phyloP scores from a whole-genome alignment of 2,888 invertebrate genomes.

The Caradrina clavipalpis region DNA sequence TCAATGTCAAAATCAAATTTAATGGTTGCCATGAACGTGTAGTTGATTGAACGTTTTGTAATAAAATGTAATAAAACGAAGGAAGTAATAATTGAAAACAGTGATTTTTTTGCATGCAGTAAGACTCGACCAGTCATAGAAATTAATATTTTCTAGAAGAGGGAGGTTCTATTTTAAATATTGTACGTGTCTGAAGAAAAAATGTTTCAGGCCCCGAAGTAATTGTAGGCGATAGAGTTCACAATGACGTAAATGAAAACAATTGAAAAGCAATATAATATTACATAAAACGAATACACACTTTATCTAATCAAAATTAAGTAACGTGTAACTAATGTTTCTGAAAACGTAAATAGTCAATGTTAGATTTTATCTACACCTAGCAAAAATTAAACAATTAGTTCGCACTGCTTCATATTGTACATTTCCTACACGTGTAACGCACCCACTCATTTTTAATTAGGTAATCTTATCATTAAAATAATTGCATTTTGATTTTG shows the following conservation, averaged over 20 bases:
- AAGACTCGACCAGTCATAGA: too few species aligned
- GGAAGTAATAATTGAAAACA: neutral
- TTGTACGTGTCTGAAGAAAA: too few species aligned
- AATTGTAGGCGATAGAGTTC: too few species aligned
- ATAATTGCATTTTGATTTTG: constrained; percentile 1
- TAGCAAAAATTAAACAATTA: neutral
- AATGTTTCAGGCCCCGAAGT: too few species aligned
- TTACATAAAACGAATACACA: neutral
- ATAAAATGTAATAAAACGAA: neutral
- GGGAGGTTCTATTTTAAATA: too few species aligned
- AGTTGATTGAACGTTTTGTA: neutral
- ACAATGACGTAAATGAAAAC: neutral
- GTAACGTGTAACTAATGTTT: neutral
- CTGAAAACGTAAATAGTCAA: constrained; percentile 1
- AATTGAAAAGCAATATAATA: neutral
- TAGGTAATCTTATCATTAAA: neutral
- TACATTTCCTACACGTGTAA: neutral
- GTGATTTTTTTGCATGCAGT: neutral
- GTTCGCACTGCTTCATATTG: neutral
- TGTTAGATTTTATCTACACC: neutral
- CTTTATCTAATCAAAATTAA: neutral
- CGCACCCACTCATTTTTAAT: neutral
- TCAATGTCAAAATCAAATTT: neutral
- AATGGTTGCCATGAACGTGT: neutral
- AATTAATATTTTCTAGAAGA: too few species aligned